A percentile compares a stretch with the other conserved stretches of the same genome.
These are phyloP conservation scores for Microcebus lehilahytsara DNA, from an alignment of 2,113 vertebrate species.

Conservation along the genomic window DNA sequence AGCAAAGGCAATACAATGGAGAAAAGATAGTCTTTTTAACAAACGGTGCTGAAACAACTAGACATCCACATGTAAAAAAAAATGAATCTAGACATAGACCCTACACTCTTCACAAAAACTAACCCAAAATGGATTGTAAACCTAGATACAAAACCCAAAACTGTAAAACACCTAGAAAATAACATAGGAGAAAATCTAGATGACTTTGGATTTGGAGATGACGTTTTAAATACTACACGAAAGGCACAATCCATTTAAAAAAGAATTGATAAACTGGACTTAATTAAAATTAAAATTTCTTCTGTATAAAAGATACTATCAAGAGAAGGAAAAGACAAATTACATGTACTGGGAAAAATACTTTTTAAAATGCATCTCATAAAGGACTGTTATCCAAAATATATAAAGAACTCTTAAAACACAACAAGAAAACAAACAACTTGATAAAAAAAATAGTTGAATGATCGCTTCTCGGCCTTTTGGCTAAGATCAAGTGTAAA, in stretches of 20 bases:
- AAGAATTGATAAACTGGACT: neutral
- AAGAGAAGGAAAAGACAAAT: neutral
- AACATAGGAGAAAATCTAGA: neutral
- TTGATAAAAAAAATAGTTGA: neutral
- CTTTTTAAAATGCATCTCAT: neutral
- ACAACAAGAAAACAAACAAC: neutral
- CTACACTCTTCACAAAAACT: neutral
- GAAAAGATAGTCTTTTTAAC: too few relatives aligned
- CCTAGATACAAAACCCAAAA: neutral
- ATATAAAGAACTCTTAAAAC: neutral
- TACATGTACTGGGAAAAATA: neutral
- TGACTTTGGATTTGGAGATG: neutral
- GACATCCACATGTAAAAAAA: too few relatives aligned
- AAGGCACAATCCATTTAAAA: neutral
- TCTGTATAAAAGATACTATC: neutral
- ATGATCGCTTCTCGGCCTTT: too few relatives aligned
- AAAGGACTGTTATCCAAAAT: neutral
- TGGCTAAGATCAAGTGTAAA: too few relatives aligned
- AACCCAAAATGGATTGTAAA: neutral
- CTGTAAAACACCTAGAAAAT: neutral
- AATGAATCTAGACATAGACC: neutral
- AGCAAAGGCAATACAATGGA: too few relatives aligned
- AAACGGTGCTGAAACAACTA: too few relatives aligned
- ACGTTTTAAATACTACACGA: neutral
- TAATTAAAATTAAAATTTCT: neutral